Conservation (phyloP, 2,888 invertebrate genomes). For the Copidosoma aretas region DNA sequence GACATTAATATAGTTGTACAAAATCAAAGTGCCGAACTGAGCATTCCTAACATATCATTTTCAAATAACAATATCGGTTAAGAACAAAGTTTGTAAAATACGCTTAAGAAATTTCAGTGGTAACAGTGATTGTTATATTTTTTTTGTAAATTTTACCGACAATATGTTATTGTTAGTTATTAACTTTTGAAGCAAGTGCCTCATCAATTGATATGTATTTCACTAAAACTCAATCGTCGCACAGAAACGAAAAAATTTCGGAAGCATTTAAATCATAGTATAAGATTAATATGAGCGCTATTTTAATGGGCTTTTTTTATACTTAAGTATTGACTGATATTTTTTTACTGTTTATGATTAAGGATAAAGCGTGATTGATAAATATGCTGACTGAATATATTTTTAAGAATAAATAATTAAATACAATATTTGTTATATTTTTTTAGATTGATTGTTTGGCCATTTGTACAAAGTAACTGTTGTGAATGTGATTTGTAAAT, state of each 20-base stretch:
- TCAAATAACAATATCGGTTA: conserved; percentile 27
- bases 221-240: background rate
- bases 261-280: background rate
- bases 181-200: background rate
- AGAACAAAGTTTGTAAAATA: conserved; percentile 10
- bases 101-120: background rate
- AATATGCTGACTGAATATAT: conserved; percentile 32
- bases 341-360: conserved; percentile 20
- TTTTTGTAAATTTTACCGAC: no score
- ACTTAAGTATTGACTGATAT: conserved; percentile 25
- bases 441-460: conserved; percentile 24
- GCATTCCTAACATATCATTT: conserved; percentile 38
- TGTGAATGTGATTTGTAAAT: conserved; percentile 26
- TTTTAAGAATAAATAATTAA: conserved; percentile 23
- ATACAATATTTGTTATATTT: conserved; percentile 19
- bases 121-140: background rate
- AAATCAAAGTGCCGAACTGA: conserved; percentile 36
- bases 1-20: conserved; percentile 33
- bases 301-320: conserved; percentile 10
- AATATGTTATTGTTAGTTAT: background rate
- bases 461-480: conserved; percentile 37
- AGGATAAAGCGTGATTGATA: conserved; percentile 16
- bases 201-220: background rate
- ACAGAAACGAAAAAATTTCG: background rate
- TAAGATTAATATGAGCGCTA: conserved; percentile 9